phyloP scores from a whole-genome alignment of 1,140 invertebrate genomes.

The Lordiphosa collinella region DNA sequence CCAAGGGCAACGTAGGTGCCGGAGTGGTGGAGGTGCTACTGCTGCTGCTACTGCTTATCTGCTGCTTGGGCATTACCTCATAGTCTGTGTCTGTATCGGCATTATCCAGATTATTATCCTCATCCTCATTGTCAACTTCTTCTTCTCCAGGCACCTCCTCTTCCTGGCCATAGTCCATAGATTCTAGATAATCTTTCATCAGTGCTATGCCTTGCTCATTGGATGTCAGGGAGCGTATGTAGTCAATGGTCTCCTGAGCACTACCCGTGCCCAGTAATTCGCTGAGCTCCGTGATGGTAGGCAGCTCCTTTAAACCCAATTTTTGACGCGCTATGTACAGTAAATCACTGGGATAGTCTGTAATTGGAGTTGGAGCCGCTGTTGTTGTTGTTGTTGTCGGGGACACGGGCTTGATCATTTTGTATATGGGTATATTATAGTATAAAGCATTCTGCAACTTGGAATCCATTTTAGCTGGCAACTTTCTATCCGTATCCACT shows the following conservation, averaged over 20 bases:
- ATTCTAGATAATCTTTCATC: slow-evolving; percentile 65
- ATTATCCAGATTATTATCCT: slow-evolving; percentile 42
- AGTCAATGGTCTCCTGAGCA: slow-evolving; percentile 58
- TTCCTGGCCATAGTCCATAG: slow-evolving; percentile 45
- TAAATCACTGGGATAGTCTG: slow-evolving; percentile 63
- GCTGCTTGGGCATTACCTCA: slow-evolving; percentile 12
- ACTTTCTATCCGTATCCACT: slow-evolving; percentile 35
- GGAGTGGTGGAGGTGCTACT: background rate
- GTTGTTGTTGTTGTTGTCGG: slow-evolving; percentile 18
- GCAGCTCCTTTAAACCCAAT: slow-evolving; percentile 60
- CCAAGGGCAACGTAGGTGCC: background rate
- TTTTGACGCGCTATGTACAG: slow-evolving; percentile 55
- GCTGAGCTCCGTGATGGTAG: slow-evolving; percentile 50
- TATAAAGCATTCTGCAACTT: slow-evolving; percentile 51
- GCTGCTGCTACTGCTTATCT: slow-evolving; percentile 3
- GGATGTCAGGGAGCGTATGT: slow-evolving; percentile 48
- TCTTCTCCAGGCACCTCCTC: slow-evolving; percentile 15
- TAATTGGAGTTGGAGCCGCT: slow-evolving; percentile 5
- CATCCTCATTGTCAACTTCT: slow-evolving; percentile 12
- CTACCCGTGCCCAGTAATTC: slow-evolving; percentile 60
- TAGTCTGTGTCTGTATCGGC: slow-evolving; percentile 29
- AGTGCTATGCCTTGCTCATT: slow-evolving; percentile 56
- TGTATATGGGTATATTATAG: slow-evolving; percentile 61
- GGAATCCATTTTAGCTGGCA: slow-evolving; percentile 24
- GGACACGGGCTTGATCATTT: slow-evolving; percentile 30